phyloP scores from a whole-genome alignment of 1,140 invertebrate species.

The Lerema accius region DNA sequence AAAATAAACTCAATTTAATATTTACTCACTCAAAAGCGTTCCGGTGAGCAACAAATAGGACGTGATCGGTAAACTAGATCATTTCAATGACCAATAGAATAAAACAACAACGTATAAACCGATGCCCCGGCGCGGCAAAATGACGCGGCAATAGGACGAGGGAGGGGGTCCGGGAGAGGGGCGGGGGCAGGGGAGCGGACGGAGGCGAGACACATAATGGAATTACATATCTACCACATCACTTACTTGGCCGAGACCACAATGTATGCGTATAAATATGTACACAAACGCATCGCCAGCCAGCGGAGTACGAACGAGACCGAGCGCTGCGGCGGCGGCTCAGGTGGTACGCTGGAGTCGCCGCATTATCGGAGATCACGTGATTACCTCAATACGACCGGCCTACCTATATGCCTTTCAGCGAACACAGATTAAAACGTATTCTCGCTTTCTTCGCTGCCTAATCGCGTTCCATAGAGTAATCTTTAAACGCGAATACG shows the following conservation, averaged over 20 bases:
- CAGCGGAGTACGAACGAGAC: constrained; percentile 35
- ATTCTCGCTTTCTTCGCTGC: constrained; percentile 13
- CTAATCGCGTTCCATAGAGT: background rate
- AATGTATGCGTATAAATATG: constrained; percentile 57
- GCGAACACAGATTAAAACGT: background rate
- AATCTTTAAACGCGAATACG: background rate
- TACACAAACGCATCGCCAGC: constrained; percentile 38
- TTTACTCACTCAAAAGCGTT: constrained; percentile 53
- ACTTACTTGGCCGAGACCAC: constrained; percentile 69
- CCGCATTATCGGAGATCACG: constrained; percentile 54
- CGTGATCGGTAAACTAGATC: constrained; percentile 57
- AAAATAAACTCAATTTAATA: constrained; percentile 14
- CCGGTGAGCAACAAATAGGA: constrained; percentile 48
- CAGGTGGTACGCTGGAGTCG: constrained; percentile 55
- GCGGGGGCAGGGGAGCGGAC: constrained; percentile 57
- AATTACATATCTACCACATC: constrained; percentile 77
- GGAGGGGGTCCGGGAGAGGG: constrained; percentile 50
- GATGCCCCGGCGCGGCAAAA: constrained; percentile 67
- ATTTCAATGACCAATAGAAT: constrained; percentile 74
- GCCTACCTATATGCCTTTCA: constrained; percentile 16
- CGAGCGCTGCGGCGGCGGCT: constrained; percentile 54
- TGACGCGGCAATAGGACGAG: constrained; percentile 70
- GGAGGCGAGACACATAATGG: constrained; percentile 77
- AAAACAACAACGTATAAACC: constrained; percentile 69
- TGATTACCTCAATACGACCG: constrained; percentile 44